These are phyloP conservation scores for Archips xylosteana DNA, from an alignment of 2,888 invertebrate genomes.

Conservation along the genomic window DNA sequence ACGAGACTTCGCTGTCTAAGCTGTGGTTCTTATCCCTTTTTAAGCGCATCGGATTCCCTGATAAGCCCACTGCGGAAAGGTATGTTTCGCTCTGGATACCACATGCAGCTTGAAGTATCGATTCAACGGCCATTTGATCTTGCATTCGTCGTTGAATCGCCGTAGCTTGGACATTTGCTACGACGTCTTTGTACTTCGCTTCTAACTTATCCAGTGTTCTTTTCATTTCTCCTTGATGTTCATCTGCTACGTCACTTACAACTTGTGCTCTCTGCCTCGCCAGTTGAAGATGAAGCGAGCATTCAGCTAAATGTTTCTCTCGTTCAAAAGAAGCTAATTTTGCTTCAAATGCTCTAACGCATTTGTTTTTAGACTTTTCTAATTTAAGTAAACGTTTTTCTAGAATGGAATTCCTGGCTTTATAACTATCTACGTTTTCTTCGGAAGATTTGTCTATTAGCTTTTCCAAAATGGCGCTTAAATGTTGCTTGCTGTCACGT, in stretches of 20 bases:
- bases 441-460: conserved; percentile 59
- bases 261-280: conserved; percentile 72
- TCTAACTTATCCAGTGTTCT: conserved; percentile 71
- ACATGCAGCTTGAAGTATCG: conserved; percentile 69
- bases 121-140: conserved; percentile 73
- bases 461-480: conserved; percentile 59
- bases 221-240: conserved; percentile 68
- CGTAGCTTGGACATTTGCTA: conserved; percentile 75
- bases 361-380: conserved; percentile 69
- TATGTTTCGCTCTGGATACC: conserved; percentile 54
- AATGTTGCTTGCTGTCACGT: conserved; percentile 63
- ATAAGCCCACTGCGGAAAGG: conserved; percentile 48
- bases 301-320: conserved; percentile 73
- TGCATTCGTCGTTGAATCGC: conserved; percentile 75
- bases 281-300: conserved; percentile 72
- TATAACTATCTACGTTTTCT: conserved; percentile 53
- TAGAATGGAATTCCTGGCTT: conserved; percentile 59
- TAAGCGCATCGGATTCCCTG: conserved; percentile 54
- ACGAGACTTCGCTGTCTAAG: conserved; percentile 60
- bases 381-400: conserved; percentile 70
- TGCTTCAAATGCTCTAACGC: conserved; percentile 62
- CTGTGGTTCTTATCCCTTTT: conserved; percentile 53
- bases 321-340: conserved; percentile 68
- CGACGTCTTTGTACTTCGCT: conserved; percentile 75
- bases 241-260: conserved; percentile 65